Evolutionary conservation across 2,888 invertebrate genomes (phyloP).

Genomic region (Nebria salina): DNA sequence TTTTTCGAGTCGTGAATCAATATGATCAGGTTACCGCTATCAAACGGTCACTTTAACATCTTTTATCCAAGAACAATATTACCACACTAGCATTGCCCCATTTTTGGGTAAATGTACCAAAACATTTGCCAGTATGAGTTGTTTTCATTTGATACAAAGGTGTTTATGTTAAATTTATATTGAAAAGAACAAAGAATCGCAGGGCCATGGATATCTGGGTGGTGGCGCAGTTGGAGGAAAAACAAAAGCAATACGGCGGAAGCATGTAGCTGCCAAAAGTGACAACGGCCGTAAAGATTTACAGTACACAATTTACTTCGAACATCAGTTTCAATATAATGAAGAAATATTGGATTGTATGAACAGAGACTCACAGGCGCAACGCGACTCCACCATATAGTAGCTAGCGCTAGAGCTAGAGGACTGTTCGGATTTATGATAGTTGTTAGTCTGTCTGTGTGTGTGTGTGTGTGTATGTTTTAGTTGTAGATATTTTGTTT

Average conservation of each 20-base stretch:
- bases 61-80: background rate
- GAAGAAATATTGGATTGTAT: constrained; percentile 30
- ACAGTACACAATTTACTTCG: constrained; percentile 24
- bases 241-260: background rate
- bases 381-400: too few relatives aligned
- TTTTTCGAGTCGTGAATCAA: constrained; percentile 35
- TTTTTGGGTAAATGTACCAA: background rate
- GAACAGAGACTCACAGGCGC: background rate
- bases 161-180: background rate
- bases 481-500: background rate
- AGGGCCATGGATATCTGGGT: background rate
- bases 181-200: background rate
- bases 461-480: background rate
- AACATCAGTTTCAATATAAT: constrained; percentile 36
- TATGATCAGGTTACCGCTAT: constrained; percentile 31
- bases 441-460: constrained; percentile 6
- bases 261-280: constrained; percentile 15
- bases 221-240: background rate
- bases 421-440: constrained; percentile 25
- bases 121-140: background rate
- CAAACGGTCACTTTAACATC: background rate
- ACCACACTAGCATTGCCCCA: background rate
- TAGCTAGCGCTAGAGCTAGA: background rate
- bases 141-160: background rate
- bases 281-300: constrained; percentile 36